These are phyloP conservation scores for Cranoglanis bouderius DNA, from an alignment of 2,113 vertebrate species.

Conservation along the genomic window DNA sequence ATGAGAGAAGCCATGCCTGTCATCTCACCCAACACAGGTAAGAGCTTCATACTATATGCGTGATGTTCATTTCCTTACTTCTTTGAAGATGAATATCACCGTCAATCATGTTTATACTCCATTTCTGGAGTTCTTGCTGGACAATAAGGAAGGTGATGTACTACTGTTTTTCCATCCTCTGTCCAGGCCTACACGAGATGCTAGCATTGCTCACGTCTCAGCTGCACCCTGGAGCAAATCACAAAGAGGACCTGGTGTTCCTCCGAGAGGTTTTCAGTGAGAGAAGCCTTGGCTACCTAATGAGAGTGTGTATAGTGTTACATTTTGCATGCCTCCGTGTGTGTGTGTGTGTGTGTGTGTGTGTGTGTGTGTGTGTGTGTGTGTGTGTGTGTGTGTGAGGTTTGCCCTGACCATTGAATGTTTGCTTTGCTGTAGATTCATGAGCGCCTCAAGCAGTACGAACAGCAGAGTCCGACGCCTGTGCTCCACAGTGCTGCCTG, in stretches of 20 bases:
- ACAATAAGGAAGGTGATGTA: background rate
- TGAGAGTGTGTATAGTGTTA: constrained; percentile 79
- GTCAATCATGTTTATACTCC: background rate
- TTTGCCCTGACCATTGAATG: constrained; percentile 29
- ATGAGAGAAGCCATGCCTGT: constrained; percentile 82
- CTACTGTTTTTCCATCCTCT: background rate
- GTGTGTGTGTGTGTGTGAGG: background rate
- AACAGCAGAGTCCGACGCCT: constrained; percentile 85
- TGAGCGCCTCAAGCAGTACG: constrained; percentile 87
- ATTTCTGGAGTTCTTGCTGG: background rate
- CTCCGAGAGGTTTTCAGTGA: constrained; percentile 90
- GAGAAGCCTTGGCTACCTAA: constrained; percentile 85
- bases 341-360: background rate
- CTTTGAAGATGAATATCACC: background rate
- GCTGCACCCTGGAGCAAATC: constrained; percentile 89
- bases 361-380: background rate
- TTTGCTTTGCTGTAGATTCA: constrained; percentile 81
- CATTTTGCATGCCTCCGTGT: background rate
- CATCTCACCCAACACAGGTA: constrained; percentile 84
- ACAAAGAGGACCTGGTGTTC: constrained; percentile 89
- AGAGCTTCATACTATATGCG: constrained; percentile 16
- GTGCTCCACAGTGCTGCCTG: constrained; percentile 87
- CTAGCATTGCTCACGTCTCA: constrained; percentile 91
- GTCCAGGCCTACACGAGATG: constrained; percentile 87
- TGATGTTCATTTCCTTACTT: background rate